Percentiles rank a stretch among this genome's conserved stretches.
Evolutionary conservation across 1,140 invertebrate species (phyloP).

Genomic region (Lutraria rhynchaena): DNA sequence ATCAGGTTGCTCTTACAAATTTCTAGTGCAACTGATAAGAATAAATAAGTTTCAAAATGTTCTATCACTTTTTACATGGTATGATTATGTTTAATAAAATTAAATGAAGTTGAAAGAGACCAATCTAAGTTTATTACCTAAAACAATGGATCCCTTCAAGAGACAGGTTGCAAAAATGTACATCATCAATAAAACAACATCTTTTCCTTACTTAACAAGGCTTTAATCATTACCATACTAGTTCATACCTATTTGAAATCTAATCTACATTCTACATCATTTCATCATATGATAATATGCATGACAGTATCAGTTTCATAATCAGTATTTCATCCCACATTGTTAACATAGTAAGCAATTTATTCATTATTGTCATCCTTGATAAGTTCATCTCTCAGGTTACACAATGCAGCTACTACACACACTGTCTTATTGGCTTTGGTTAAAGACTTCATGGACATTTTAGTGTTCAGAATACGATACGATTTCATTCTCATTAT

Average conservation of each 20-base stretch:
- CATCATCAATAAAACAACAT: too few relatives aligned
- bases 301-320: background rate
- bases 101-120: too few relatives aligned
- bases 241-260: background rate
- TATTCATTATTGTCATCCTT: constrained; percentile 18
- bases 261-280: background rate
- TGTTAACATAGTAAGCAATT: background rate
- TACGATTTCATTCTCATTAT: constrained; percentile 31
- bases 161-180: too few relatives aligned
- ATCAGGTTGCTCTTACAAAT: too few relatives aligned
- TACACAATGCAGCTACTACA: constrained; percentile 16
- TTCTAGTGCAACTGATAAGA: too few relatives aligned
- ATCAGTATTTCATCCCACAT: background rate
- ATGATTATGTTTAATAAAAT: too few relatives aligned
- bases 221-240: background rate
- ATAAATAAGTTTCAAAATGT: too few relatives aligned
- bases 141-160: too few relatives aligned
- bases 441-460: background rate
- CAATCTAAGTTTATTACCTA: too few relatives aligned
- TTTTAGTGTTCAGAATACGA: constrained; percentile 8
- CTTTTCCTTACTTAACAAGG: background rate
- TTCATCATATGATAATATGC: background rate
- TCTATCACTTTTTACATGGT: too few relatives aligned
- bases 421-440: constrained; percentile 22
- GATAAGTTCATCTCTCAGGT: constrained; percentile 3